A percentile compares a stretch with the other conserved stretches of the same genome.
These are phyloP conservation scores for Drosophila kanekoi DNA, from an alignment of 2,888 invertebrate genomes.

Conservation along the genomic window DNA sequence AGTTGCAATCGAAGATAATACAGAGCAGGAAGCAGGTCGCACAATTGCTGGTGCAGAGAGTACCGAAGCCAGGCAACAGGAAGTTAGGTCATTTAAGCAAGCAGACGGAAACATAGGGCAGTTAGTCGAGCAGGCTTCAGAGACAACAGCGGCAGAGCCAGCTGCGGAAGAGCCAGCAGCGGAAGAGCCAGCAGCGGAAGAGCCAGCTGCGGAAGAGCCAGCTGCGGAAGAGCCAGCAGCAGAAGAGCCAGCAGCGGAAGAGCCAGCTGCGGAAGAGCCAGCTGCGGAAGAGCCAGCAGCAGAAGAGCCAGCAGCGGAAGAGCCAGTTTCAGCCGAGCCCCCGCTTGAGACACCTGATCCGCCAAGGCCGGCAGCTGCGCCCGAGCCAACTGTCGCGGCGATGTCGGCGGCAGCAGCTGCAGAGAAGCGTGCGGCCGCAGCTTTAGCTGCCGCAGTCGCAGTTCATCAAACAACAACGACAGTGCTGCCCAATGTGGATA, in stretches of 20 bases:
- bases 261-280: too few species aligned
- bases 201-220: too few species aligned
- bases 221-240: not conserved
- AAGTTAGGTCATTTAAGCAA: not conserved
- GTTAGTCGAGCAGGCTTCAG: not conserved
- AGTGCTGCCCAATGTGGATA: slow-evolving; percentile 19
- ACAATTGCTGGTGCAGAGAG: slow-evolving; percentile 59
- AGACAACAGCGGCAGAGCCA: not conserved
- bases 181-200: not conserved
- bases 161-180: not conserved
- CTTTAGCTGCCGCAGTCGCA: slow-evolving; percentile 6
- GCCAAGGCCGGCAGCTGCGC: not conserved
- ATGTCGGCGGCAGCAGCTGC: slow-evolving; percentile 40
- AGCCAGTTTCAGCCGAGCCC: not conserved
- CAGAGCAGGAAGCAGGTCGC: not conserved
- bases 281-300: too few species aligned
- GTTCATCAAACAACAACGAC: slow-evolving; percentile 13
- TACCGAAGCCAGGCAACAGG: not conserved
- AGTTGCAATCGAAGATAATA: not conserved
- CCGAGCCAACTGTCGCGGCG: slow-evolving; percentile 6
- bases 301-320: not conserved
- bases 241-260: not conserved
- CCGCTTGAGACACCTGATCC: not conserved
- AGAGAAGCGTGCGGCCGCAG: slow-evolving; percentile 31
- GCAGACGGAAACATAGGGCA: not conserved